These are phyloP conservation scores for Pyrgilauda ruficollis DNA, from an alignment of 2,113 vertebrate species.

Conservation along the genomic window DNA sequence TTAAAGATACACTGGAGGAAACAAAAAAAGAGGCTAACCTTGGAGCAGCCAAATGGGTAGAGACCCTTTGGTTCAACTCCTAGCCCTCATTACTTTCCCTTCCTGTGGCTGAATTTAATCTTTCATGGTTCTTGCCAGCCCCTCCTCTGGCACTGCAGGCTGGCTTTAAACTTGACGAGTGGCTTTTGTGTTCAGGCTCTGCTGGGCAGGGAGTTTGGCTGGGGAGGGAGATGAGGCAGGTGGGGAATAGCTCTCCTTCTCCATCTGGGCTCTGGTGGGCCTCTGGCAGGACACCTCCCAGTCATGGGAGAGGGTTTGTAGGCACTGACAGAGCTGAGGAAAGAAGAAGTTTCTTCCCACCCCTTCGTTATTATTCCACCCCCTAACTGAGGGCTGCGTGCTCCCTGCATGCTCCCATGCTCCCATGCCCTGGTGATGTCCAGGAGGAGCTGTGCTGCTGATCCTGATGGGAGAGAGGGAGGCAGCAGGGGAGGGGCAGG, in stretches of 20 bases:
- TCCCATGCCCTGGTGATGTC: background rate
- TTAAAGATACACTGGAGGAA: constrained; percentile 3
- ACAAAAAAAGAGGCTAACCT: background rate
- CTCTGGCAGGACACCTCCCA: background rate
- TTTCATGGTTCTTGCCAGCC: background rate
- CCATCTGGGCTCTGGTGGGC: background rate
- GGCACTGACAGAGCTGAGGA: background rate
- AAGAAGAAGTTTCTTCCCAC: background rate
- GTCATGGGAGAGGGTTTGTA: background rate
- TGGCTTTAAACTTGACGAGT: background rate
- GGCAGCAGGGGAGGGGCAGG: background rate
- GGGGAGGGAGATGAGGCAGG: background rate
- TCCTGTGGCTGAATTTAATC: background rate
- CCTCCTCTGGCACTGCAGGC: background rate
- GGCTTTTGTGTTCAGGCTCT: background rate
- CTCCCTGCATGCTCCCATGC: background rate
- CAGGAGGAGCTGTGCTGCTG: background rate
- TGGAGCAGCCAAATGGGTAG: background rate
- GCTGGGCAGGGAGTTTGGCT: background rate
- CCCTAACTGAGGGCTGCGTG: background rate
- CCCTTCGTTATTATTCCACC: background rate
- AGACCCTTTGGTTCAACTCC: background rate
- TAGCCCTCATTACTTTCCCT: background rate
- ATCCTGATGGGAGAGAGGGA: background rate
- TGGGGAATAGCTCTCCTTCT: background rate